Percentiles rank a stretch among this genome's conserved stretches.
Evolutionary conservation across 2,888 invertebrate genomes (phyloP).

Genomic region (Rhyacophila evoluta): DNA sequence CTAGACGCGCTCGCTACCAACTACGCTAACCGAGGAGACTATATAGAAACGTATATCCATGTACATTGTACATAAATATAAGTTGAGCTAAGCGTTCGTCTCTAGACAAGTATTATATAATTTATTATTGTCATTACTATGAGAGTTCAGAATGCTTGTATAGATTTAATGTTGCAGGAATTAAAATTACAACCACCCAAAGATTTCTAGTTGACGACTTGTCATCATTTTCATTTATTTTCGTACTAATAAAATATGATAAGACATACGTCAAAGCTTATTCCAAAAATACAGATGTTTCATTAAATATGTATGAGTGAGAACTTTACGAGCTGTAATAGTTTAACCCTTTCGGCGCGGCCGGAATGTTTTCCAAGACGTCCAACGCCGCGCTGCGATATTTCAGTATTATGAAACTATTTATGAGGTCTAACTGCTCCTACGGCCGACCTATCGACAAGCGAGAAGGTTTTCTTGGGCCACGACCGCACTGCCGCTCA

Average conservation of each 20-base stretch:
- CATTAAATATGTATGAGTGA: constrained; percentile 11
- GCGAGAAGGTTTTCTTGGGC: constrained; percentile 25
- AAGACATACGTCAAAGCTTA: neutral
- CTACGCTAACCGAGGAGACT: no score
- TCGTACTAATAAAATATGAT: neutral
- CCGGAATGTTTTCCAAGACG: constrained; percentile 35
- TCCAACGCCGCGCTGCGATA: constrained; percentile 38
- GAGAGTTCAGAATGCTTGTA: no score
- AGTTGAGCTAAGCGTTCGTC: no score
- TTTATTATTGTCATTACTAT: no score
- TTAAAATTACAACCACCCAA: neutral
- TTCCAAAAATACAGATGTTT: constrained; percentile 11
- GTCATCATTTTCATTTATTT: neutral
- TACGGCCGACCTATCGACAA: constrained; percentile 37
- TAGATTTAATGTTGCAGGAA: no score
- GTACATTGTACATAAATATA: no score
- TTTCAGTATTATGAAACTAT: constrained; percentile 50
- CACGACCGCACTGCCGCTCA: neutral
- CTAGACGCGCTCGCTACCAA: no score
- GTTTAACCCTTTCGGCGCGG: constrained; percentile 37
- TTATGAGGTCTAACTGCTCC: constrained; percentile 42
- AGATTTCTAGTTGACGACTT: neutral
- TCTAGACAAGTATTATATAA: no score
- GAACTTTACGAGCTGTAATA: constrained; percentile 26
- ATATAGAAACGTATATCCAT: no score